Evolutionary conservation across 2,113 vertebrate genomes (phyloP).

Genomic region (Heliornis fulica): DNA sequence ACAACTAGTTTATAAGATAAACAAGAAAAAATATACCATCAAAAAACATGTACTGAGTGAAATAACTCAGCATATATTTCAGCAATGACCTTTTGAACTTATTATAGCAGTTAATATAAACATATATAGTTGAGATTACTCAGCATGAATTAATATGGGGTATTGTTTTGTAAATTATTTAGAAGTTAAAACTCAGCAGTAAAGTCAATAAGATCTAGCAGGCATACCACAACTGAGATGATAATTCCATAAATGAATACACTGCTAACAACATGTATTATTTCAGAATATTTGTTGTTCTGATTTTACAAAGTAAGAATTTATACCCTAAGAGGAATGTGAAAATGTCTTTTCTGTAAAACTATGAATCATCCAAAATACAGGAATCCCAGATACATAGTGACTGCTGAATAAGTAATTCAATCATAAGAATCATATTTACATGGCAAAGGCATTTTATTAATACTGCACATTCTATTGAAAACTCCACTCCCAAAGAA

Average conservation of each 20-base stretch:
- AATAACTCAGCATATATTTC: background rate
- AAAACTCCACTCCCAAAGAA: background rate
- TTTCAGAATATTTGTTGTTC: background rate
- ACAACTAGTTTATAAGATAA: background rate
- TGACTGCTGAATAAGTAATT: background rate
- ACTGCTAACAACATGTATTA: background rate
- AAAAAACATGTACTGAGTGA: background rate
- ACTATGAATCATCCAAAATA: background rate
- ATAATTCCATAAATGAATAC: background rate
- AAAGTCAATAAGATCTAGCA: background rate
- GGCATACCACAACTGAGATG: background rate
- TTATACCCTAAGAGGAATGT: background rate
- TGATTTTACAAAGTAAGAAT: background rate
- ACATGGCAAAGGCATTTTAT: background rate
- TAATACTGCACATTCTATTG: background rate
- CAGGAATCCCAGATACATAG: background rate
- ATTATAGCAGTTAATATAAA: background rate
- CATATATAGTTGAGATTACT: background rate
- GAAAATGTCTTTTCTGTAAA: background rate
- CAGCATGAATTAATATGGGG: background rate
- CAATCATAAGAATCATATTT: background rate
- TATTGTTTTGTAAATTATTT: background rate
- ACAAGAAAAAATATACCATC: background rate
- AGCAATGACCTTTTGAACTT: background rate
- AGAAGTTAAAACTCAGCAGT: background rate